Conservation (phyloP, 2,888 invertebrate species). For the Watsonalla cultraria region DNA sequence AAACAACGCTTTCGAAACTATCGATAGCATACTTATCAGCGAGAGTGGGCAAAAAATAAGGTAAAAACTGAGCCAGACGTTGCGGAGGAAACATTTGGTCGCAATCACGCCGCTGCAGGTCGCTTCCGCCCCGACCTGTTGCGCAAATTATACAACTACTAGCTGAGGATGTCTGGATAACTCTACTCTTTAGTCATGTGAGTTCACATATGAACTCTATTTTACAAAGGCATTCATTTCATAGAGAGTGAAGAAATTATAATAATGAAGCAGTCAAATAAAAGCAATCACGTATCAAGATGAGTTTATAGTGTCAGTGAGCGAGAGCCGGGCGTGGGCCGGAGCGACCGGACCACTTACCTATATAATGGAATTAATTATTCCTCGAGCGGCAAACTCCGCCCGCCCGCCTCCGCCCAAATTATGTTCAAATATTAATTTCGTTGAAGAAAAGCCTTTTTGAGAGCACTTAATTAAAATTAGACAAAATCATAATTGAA, state of each 20-base stretch:
- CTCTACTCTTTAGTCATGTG: conserved; percentile 3
- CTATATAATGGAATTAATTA: conserved; percentile 76
- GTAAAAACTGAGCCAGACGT: conserved; percentile 70
- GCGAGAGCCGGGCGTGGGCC: conserved; percentile 18
- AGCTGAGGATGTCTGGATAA: conserved; percentile 7
- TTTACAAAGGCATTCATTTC: too few relatives aligned
- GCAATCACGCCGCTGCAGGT: conserved; percentile 74
- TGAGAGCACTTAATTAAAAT: conserved; percentile 79
- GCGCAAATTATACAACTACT: conserved; percentile 60
- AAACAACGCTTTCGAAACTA: conserved; percentile 65
- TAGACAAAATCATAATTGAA: conserved; percentile 79
- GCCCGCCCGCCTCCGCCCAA: conserved; percentile 74
- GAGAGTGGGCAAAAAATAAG: conserved; percentile 57
- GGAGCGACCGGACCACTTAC: conserved; percentile 60
- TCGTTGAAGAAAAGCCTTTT: conserved; percentile 76
- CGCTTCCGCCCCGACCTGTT: conserved; percentile 79
- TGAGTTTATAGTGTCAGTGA: conserved; percentile 28
- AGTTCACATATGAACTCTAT: too few relatives aligned
- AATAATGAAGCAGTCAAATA: not conserved
- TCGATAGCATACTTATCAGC: conserved; percentile 76
- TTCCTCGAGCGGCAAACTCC: conserved; percentile 76
- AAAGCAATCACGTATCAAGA: conserved; percentile 22
- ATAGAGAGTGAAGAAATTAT: too few relatives aligned
- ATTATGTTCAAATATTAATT: conserved; percentile 80
- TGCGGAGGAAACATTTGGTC: conserved; percentile 75